Conservation (phyloP, 1,140 invertebrate species). For the Agrypnia vestita region DNA sequence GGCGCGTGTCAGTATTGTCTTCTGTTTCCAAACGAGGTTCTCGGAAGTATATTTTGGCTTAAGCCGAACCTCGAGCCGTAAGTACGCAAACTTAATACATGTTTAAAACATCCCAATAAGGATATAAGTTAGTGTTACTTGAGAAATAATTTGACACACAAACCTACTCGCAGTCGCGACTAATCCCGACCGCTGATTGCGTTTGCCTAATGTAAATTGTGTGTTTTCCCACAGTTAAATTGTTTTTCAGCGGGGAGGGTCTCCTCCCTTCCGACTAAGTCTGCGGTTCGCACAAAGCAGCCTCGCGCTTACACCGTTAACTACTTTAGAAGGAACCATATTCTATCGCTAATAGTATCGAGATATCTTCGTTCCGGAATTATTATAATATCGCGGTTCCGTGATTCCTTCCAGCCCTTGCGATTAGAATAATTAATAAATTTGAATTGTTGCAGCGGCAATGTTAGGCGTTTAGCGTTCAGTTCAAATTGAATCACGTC, state of each 20-base stretch:
- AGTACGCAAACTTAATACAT: constrained; percentile 6
- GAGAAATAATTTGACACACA: constrained; percentile 57
- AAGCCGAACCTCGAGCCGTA: constrained; percentile 4
- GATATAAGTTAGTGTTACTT: constrained; percentile 28
- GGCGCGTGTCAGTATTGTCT: constrained; percentile 3
- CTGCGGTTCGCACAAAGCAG: not conserved
- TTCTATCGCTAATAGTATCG: not conserved
- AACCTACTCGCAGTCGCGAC: constrained; percentile 52
- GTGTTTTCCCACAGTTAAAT: constrained; percentile 59
- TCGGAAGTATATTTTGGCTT: constrained; percentile 26
- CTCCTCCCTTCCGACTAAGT: not conserved
- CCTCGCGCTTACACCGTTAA: not conserved
- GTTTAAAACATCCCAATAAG: constrained; percentile 30
- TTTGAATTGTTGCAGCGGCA: no score
- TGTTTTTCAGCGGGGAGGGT: constrained; percentile 53
- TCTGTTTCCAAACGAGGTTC: constrained; percentile 16
- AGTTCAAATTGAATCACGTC: constrained; percentile 59
- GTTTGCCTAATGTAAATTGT: constrained; percentile 60
- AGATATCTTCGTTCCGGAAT: not conserved
- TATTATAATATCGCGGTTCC: not conserved
- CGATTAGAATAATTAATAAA: no score
- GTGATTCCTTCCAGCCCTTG: not conserved
- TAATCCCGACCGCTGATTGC: constrained; percentile 56
- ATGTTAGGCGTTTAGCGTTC: no score
- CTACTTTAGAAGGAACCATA: constrained; percentile 10